Percentiles rank a stretch among this genome's conserved stretches.
phyloP scores from a whole-genome alignment of 2,113 vertebrate species.

The Eclectus roratus region DNA sequence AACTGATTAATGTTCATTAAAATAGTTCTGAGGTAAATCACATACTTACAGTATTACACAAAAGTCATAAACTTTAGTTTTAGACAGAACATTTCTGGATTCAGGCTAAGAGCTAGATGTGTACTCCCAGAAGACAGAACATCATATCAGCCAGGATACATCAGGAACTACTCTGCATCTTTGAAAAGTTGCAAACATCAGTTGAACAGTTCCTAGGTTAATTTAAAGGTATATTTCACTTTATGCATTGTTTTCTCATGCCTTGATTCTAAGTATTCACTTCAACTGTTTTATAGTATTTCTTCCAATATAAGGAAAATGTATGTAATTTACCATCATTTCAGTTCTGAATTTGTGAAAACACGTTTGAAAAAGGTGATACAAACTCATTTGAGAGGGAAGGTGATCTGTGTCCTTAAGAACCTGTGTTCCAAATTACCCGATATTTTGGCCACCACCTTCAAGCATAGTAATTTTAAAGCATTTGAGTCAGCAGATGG shows the following conservation, averaged over 20 bases:
- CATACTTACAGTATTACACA: accelerated
- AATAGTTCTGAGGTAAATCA: not conserved
- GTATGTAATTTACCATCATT: not conserved
- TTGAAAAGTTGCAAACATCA: not conserved
- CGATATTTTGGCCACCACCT: not conserved
- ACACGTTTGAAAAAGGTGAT: not conserved
- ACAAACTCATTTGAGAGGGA: not conserved
- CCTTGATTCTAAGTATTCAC: not conserved
- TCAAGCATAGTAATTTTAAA: not conserved
- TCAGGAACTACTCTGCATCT: not conserved
- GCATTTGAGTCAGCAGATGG: slow-evolving; percentile 19
- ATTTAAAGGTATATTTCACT: not conserved
- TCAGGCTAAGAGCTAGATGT: not conserved
- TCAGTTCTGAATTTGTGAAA: not conserved
- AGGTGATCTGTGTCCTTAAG: not conserved
- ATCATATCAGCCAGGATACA: not conserved
- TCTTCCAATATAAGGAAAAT: not conserved
- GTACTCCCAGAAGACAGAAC: not conserved
- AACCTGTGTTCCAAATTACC: not conserved
- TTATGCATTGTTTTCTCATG: not conserved
- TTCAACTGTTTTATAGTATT: not conserved
- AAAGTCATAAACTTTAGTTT: not conserved
- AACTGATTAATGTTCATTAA: not conserved
- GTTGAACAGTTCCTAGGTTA: not conserved
- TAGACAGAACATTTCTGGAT: not conserved